These are phyloP conservation scores for Thyatira batis DNA, from an alignment of 2,888 invertebrate genomes.

Conservation along the genomic window DNA sequence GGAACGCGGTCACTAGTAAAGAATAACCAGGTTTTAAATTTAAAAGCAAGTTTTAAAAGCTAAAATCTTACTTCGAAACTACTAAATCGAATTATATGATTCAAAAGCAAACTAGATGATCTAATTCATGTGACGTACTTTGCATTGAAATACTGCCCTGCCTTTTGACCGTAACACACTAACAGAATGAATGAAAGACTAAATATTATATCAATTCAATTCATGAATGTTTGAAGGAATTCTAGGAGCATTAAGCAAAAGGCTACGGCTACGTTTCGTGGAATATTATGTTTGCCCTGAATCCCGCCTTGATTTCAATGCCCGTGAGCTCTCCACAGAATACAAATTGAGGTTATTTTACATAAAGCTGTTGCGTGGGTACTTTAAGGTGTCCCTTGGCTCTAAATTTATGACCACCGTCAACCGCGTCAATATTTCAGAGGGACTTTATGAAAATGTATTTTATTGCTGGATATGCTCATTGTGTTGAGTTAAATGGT, in stretches of 20 bases:
- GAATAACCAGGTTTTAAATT: too few species aligned
- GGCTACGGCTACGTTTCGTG: not conserved
- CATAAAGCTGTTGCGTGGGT: slow-evolving; percentile 16
- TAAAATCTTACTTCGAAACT: too few species aligned
- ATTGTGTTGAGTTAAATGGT: not conserved
- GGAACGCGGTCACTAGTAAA: too few species aligned
- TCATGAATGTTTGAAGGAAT: not conserved
- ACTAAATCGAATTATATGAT: too few species aligned
- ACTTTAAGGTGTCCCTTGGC: not conserved
- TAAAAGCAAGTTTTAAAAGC: too few species aligned
- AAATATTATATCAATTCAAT: not conserved
- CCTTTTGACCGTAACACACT: not conserved
- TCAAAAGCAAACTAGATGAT: too few species aligned
- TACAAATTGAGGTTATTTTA: slow-evolving; percentile 19
- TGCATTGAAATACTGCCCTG: too few species aligned
- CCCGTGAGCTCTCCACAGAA: slow-evolving; percentile 13
- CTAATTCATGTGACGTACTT: too few species aligned
- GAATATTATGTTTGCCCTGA: slow-evolving; percentile 12
- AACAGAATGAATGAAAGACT: not conserved
- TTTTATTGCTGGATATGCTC: not conserved
- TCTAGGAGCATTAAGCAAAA: not conserved
- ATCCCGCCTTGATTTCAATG: slow-evolving; percentile 20
- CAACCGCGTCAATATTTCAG: not conserved
- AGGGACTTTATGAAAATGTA: not conserved
- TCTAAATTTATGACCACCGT: not conserved